These are phyloP conservation scores for Epizoanthus stellaris DNA, from an alignment of 92 coral and sea anemone genomes.

Conservation along the genomic window DNA sequence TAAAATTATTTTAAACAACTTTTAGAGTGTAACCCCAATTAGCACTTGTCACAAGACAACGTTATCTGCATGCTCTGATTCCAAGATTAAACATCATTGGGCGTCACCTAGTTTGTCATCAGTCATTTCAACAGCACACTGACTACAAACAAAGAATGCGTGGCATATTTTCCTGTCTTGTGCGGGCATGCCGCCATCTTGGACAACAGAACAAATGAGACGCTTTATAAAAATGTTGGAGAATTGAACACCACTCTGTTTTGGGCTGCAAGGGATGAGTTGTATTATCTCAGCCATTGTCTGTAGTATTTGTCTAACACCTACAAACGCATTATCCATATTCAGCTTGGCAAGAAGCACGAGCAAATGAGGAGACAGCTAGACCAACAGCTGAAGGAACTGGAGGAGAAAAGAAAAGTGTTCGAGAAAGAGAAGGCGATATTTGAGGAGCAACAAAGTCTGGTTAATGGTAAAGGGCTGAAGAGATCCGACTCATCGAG, in stretches of 20 bases:
- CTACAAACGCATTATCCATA: not conserved
- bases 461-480: slow-evolving; percentile 67
- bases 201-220: not conserved
- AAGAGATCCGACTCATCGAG: slow-evolving; percentile 87
- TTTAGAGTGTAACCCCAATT: no score
- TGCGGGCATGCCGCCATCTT: not conserved
- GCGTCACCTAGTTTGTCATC: no score
- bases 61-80: no score
- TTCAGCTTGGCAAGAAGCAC: slow-evolving; percentile 94
- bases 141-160: no score
- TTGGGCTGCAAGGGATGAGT: no score
- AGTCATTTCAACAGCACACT: no score
- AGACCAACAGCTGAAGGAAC: slow-evolving; percentile 89
- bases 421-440: slow-evolving; percentile 86
- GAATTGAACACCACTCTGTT: no score
- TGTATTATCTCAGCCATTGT: not conserved
- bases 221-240: no score
- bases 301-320: not conserved
- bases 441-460: slow-evolving; percentile 78
- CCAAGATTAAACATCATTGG: no score
- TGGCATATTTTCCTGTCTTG: no score
- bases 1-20: no score
- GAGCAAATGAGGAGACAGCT: slow-evolving; percentile 94
- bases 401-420: slow-evolving; percentile 93
- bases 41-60: no score